Percentiles rank a stretch among this genome's conserved stretches.
phyloP scores from a whole-genome alignment of 2,113 vertebrate genomes.

The Perognathus longimembris region DNA sequence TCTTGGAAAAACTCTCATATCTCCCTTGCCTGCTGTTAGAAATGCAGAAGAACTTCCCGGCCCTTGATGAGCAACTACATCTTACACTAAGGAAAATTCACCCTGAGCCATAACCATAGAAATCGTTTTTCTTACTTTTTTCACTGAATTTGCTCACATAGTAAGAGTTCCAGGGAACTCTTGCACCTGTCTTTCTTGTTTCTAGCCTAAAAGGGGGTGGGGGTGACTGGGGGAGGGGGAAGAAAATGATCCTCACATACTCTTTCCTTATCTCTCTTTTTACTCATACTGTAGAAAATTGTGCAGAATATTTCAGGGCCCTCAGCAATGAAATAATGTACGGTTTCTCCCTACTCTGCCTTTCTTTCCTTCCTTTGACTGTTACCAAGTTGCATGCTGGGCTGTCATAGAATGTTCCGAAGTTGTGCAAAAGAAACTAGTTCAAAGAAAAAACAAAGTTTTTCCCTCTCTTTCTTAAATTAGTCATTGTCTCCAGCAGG shows the following conservation, averaged over 20 bases:
- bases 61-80: background rate
- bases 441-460: background rate
- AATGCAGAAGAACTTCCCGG: background rate
- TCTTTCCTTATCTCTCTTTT: background rate
- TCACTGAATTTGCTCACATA: background rate
- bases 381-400: background rate
- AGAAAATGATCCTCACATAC: background rate
- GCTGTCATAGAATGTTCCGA: constrained; percentile 58
- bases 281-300: background rate
- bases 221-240: too few relatives aligned
- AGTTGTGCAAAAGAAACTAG: background rate
- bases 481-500: constrained; percentile 22
- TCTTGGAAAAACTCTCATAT: constrained; percentile 63
- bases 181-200: background rate
- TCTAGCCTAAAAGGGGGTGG: background rate
- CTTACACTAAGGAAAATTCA: background rate
- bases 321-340: background rate
- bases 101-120: background rate
- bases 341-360: background rate
- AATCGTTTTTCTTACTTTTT: background rate
- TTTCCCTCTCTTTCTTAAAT: background rate
- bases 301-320: background rate
- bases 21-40: constrained; percentile 50
- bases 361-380: constrained; percentile 22
- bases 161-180: background rate